These are phyloP conservation scores for Lagorchestes hirsutus DNA, from an alignment of 2,797 vertebrate species.

Conservation along the genomic window DNA sequence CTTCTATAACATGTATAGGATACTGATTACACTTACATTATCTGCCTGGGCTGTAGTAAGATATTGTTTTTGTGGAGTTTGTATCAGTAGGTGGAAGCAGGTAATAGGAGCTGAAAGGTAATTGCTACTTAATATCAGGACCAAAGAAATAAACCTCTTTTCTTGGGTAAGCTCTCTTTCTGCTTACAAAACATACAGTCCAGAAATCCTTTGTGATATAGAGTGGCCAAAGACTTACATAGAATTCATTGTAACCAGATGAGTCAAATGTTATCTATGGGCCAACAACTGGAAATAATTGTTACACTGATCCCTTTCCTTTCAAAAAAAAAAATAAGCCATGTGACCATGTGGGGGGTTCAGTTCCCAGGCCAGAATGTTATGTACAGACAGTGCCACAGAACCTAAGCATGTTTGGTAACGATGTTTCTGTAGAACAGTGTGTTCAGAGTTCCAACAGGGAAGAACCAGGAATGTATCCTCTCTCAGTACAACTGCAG, in stretches of 20 bases:
- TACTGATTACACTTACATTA: not conserved
- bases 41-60: not conserved
- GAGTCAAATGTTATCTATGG: not conserved
- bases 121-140: conserved; percentile 19
- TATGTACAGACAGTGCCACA: not conserved
- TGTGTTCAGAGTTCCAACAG: not conserved
- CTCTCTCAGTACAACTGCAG: not conserved
- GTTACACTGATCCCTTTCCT: not conserved
- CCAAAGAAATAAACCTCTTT: not conserved
- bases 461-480: not conserved
- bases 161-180: conserved; percentile 10
- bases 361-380: not conserved
- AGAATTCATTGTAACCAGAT: conserved; percentile 4
- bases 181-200: not conserved
- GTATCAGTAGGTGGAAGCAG: not conserved
- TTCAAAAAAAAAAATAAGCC: not conserved
- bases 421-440: not conserved
- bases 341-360: not conserved
- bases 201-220: not conserved
- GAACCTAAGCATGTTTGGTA: not conserved
- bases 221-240: conserved; percentile 5
- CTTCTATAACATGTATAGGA: not conserved
- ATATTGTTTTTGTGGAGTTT: conserved; percentile 12
- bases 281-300: conserved; percentile 3
- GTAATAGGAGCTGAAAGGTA: conserved; percentile 29